Base-by-base conservation (phyloP, 2,113 vertebrate species). In the Oryzias curvinotus region DNA sequence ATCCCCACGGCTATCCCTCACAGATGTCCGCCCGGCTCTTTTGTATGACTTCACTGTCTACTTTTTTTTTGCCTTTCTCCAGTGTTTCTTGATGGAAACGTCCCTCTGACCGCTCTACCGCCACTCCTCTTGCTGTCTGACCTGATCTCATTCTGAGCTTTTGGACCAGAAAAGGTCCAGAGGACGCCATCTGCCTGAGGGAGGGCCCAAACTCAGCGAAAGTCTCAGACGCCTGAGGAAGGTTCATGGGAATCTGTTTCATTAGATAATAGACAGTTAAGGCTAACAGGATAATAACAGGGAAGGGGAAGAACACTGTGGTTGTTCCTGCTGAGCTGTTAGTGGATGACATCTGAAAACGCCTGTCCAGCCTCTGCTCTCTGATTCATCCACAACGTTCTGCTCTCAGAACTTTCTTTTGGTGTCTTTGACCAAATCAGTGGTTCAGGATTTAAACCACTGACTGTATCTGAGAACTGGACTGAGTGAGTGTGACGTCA, bases 1-100 rank as follows among this genome's bases (percentile, higher is more conserved):
- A 92, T 91, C 90, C 88, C 84, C 82, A 68, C 17, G 72, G 85
- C 89, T 89, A 87, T 90, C 89, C 87, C 88, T 88, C 90, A 91
- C 89, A 89, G 87, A 90, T 89, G 88, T 89, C 91, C 89, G 82
- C 82, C 81, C 73, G 63, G 88, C 85, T 90, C 87, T 89, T 92
- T 87, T 90, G 87, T 90, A 89, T 77, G 85, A 90, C 90, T 90
- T 91, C 73, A 90, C 90, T 87, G 90, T n/a, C 65, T 73, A 71
- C 61, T 75, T 78, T 30, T 54, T 78, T 54, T 67, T 73, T 60
- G 25, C 5, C 10, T 19, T 16, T 28, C 75, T 65, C 43, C 65
- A 12, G 8, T 12, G 8, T 36, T 30, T 30, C 1, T 36, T 36
- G 8, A 36, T 36, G 36, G 36, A 10, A 36, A 12, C 36, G 36